phyloP scores from a whole-genome alignment of 2,797 vertebrate genomes.

The Synanceia verrucosa region DNA sequence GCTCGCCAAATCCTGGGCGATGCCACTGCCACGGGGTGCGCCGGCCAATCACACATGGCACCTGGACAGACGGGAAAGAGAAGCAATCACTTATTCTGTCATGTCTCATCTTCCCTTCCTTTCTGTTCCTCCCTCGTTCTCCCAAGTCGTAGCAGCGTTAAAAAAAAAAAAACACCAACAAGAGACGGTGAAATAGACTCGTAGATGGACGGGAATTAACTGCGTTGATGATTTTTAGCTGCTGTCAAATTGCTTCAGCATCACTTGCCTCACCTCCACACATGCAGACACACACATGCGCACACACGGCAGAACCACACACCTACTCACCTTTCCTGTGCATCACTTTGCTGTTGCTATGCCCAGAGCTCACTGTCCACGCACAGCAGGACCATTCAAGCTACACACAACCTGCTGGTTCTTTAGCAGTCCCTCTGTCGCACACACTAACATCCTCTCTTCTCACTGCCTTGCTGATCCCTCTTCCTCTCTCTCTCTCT shows the following conservation, averaged over 20 bases:
- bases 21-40: constrained; percentile 66
- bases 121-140: background rate
- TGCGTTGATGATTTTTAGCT: constrained; percentile 49
- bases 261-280: constrained; percentile 50
- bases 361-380: constrained; percentile 67
- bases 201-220: constrained; percentile 45
- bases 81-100: constrained; percentile 73
- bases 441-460: constrained; percentile 67
- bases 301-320: constrained; percentile 39
- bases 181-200: constrained; percentile 29
- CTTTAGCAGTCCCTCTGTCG: constrained; percentile 64
- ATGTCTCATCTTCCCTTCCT: constrained; percentile 16
- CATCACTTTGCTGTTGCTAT: constrained; percentile 75
- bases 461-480: constrained; percentile 49
- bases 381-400: constrained; percentile 65
- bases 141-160: constrained; percentile 29
- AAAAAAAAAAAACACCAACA: constrained; percentile 29
- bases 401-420: constrained; percentile 70
- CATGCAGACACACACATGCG: constrained; percentile 27
- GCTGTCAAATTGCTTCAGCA: constrained; percentile 52
- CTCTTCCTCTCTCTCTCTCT: constrained; percentile 44
- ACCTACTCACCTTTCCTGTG: constrained; percentile 73
- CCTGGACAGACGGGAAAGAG: constrained; percentile 78
- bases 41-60: constrained; percentile 80
- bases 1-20: constrained; percentile 73